Evolutionary conservation across 2,797 vertebrate species (phyloP).

Genomic region (Cossypha dichroa): DNA sequence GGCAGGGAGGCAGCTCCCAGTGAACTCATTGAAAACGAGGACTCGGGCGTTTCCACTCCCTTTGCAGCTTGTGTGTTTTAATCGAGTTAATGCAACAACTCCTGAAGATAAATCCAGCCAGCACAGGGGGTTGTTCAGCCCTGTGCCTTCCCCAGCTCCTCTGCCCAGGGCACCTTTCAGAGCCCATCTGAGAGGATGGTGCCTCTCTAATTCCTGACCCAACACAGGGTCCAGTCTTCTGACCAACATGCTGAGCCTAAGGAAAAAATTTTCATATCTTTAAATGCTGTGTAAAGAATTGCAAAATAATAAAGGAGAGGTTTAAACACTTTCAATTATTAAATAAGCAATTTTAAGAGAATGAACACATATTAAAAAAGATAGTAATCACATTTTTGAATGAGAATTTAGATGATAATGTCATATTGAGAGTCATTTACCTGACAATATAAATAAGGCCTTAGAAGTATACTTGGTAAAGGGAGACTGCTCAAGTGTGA

Average conservation of each 20-base stretch:
- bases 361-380: neutral
- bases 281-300: neutral
- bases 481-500: neutral
- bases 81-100: neutral
- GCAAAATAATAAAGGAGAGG: neutral
- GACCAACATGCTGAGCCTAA: neutral
- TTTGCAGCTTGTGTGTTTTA: conserved; percentile 13
- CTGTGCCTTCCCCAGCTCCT: neutral
- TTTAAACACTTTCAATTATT: neutral
- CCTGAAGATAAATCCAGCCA: neutral
- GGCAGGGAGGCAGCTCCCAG: conserved; percentile 9
- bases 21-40: neutral
- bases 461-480: neutral
- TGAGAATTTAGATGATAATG: neutral
- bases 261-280: neutral
- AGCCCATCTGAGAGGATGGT: neutral
- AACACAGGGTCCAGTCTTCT: neutral
- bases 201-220: neutral
- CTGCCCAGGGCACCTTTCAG: neutral
- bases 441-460: neutral
- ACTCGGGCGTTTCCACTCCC: neutral
- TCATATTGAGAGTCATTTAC: neutral
- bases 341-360: neutral
- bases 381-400: neutral
- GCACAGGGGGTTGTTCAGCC: neutral